Evolutionary conservation across 2,888 invertebrate genomes (phyloP).

Genomic region (Ectobius pallidus): DNA sequence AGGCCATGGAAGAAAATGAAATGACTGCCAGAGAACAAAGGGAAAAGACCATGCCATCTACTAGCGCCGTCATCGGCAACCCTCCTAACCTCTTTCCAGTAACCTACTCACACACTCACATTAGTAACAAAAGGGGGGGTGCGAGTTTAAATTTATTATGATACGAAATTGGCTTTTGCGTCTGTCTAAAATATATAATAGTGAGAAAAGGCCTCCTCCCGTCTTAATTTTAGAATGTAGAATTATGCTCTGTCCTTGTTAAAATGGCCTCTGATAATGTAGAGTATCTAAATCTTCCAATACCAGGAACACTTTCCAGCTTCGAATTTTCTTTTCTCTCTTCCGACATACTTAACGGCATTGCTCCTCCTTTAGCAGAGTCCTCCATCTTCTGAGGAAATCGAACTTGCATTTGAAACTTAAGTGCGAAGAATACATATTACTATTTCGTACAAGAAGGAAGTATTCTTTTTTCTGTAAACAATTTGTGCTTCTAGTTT

Average conservation of each 20-base stretch:
- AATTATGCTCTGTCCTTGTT: neutral
- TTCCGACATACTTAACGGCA: neutral
- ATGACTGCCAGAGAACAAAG: slow-evolving; percentile 1
- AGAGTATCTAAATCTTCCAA: neutral
- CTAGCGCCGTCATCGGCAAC: neutral
- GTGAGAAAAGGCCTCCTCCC: neutral
- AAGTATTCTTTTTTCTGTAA: too few species aligned
- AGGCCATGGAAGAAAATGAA: neutral
- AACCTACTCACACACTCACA: neutral
- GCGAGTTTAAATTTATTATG: slow-evolving; percentile 1
- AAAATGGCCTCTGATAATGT: neutral
- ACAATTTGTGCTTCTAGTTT: too few species aligned
- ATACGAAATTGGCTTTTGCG: slow-evolving; percentile 3
- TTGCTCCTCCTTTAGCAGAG: neutral
- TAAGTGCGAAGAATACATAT: neutral
- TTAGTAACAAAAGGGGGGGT: too few species aligned
- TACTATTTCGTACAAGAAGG: too few species aligned
- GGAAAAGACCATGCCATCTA: neutral
- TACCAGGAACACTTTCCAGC: neutral
- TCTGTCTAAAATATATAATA: slow-evolving; percentile 5
- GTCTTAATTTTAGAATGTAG: neutral
- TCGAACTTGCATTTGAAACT: neutral
- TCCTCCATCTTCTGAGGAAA: neutral
- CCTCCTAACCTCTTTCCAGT: neutral
- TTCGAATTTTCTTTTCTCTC: neutral